Evolutionary conservation across 2,888 invertebrate species (phyloP), one percentile per base, ranked within the genome.

Genomic region (Torymus tubicola): DNA sequence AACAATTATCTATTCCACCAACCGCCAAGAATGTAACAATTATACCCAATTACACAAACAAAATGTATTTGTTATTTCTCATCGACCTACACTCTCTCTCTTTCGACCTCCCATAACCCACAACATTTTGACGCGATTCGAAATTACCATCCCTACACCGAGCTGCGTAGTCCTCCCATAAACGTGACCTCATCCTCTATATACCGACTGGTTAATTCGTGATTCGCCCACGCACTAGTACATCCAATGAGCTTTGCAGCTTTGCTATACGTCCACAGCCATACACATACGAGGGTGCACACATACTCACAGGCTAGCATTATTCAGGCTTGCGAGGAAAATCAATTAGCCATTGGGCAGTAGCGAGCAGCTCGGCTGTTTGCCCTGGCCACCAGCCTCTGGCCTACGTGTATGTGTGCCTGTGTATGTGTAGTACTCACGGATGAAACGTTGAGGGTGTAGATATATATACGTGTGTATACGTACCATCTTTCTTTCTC

Each of bases 301-400:
- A 61, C 52, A 61, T 61, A 13, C 61, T 11, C 21, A 71, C 21
- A 31, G 24, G 18, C 5, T 63, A 68, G 58, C 14, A 69, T 74
- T 71, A 81, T 78, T 73, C 65, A 75, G 64, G 57, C 78, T 64
- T 64, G 68, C 61, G 71, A 85, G 85, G 84, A 86, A 86, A 87
- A 87, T 86, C 87, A 87, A 87, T 86, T 87, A 87, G 84, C 84
- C 24, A 24, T 2, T 24, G 24, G 24, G 24, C 84, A 84, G 82
- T 21, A 52, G n/a, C 14, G n/a, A 24, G 21, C 24, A 31, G 11
- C 8, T 50, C 13, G 60, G 50, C 10, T 72, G 53, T 72, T 72
- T 72, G 63, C 63, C 53, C 24, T 21, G n/a, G n/a, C n/a, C 18
- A 13, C 21, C 11, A 18, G 14, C 5, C 24, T 24, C 24, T 24